Conservation (phyloP, 2,888 invertebrate genomes). For the Augochlorella aurata region DNA sequence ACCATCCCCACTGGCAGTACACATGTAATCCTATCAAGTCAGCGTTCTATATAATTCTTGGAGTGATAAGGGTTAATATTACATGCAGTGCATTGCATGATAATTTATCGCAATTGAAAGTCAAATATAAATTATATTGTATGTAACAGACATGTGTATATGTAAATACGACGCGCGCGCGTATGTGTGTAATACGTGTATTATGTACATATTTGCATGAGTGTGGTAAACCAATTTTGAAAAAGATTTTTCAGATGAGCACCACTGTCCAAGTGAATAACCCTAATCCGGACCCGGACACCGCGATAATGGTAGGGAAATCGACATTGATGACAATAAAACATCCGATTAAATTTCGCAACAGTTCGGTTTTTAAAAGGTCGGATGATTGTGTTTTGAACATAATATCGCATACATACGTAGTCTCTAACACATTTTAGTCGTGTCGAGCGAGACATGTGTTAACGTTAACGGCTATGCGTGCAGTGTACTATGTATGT, state of each 20-base stretch:
- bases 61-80: background rate
- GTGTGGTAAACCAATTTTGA: background rate
- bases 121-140: background rate
- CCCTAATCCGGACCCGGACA: background rate
- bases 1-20: no score
- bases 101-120: background rate
- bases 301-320: constrained; percentile 26
- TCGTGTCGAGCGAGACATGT: background rate
- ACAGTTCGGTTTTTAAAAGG: background rate
- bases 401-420: background rate
- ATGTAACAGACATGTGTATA: background rate
- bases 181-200: background rate
- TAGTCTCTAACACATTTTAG: background rate
- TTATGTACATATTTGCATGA: background rate
- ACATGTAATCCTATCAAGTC: no score
- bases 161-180: background rate
- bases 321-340: constrained; percentile 20
- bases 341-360: constrained; percentile 17
- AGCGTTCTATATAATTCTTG: no score
- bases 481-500: no score
- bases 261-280: constrained; percentile 33
- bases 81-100: background rate
- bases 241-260: constrained; percentile 27
- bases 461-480: background rate
- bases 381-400: background rate